Evolutionary conservation across 2,113 vertebrate species (phyloP), one percentile per base, ranked within the genome.

Genomic region (Falco punctatus): DNA sequence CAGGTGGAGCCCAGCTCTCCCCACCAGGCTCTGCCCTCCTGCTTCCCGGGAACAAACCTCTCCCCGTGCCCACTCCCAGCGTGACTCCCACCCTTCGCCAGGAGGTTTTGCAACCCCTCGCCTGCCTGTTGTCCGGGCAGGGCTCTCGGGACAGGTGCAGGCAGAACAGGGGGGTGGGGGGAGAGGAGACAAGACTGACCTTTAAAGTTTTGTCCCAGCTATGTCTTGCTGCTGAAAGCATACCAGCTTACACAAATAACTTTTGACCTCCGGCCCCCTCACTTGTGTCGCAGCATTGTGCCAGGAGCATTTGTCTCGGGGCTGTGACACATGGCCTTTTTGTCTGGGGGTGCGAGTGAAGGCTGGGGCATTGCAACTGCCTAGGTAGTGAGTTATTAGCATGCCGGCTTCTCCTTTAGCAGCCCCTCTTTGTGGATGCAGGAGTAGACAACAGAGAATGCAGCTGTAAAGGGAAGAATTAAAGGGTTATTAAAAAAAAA

Each of bases 191-290:
- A 42, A 75, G 88, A 70, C 77, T 97, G 96, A 96, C 89, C 91
- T 97, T 96, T 97, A 86, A 74, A 86, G 94, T 93, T 96, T 95
- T 97, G 93, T 96, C 81, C 86, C 81, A 71, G 71, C 74, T 59
- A 20, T 57, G 78, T 58, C 51, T 52, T 44, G 33, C 74, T 49
- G 64, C 88, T 93, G 49, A 90, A 93, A 96, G 94, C 96, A 71
- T 11, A 57, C 73, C 48, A 71, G 88, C 91, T 78, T 94, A 88
- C 93, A 95, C 95, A 96, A 96, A 96, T 71, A 96, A 93, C 97
- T 95, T 97, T 81, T 59, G 86, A 96, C 96, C 96, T 95, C 89
- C 81, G 58, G 74, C 83, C 95, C 86, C 44, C 66, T 95, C 33
- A 15, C 95, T 96, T 94, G 90, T 88, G 83, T 79, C 48, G 3